These are phyloP conservation scores for Acleris laterana DNA, from an alignment of 2,888 invertebrate species.

Conservation along the genomic window DNA sequence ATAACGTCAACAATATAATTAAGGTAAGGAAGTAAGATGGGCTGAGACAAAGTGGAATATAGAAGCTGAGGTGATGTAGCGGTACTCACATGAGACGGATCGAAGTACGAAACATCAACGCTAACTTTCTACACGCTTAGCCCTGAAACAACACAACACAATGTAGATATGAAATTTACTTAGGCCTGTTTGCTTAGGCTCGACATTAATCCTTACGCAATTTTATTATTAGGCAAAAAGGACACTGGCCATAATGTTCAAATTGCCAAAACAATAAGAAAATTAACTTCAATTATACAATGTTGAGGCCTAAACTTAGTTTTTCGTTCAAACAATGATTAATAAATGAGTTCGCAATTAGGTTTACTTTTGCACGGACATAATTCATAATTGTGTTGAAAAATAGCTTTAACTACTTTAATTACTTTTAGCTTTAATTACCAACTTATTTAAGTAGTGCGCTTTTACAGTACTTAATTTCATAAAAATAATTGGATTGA, in stretches of 20 bases:
- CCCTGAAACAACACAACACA: slow-evolving; percentile 53
- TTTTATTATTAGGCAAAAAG: slow-evolving; percentile 36
- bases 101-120: slow-evolving; percentile 11
- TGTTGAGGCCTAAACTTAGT: slow-evolving; percentile 2
- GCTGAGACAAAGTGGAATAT: too few relatives aligned
- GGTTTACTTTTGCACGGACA: too few relatives aligned
- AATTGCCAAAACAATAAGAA: slow-evolving; percentile 10
- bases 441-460: too few relatives aligned
- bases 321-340: background rate
- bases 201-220: slow-evolving; percentile 38
- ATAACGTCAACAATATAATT: too few relatives aligned
- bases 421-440: too few relatives aligned
- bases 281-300: slow-evolving; percentile 17
- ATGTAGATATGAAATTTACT: slow-evolving; percentile 55
- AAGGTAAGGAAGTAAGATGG: too few relatives aligned
- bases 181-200: slow-evolving; percentile 51
- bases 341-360: too few relatives aligned
- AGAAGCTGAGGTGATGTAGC: background rate
- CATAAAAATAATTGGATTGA: too few relatives aligned
- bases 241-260: slow-evolving; percentile 15
- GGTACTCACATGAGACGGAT: background rate
- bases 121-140: slow-evolving; percentile 38
- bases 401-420: too few relatives aligned
- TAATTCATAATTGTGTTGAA: too few relatives aligned
- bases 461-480: too few relatives aligned